phyloP scores from a whole-genome alignment of 1,140 invertebrate genomes.

The Musca vetustissima region DNA sequence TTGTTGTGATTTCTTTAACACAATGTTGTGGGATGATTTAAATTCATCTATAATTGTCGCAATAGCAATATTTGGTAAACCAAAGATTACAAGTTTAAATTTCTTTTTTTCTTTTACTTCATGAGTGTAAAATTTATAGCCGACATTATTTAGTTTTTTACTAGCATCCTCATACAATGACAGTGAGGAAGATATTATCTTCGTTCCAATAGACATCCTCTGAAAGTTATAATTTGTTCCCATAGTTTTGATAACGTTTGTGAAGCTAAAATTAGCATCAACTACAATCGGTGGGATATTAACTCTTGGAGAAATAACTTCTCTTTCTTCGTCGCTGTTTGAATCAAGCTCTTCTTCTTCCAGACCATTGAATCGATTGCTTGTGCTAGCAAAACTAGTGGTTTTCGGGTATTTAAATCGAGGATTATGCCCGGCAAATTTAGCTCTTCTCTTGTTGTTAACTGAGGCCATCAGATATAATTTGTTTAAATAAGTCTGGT shows the following conservation, averaged over 20 bases:
- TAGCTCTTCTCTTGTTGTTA: no score
- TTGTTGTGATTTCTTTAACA: no score
- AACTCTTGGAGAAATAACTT: neutral
- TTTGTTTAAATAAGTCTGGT: no score
- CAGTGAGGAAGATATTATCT: neutral
- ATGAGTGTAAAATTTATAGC: neutral
- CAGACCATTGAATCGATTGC: no score
- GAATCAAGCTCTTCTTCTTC: neutral
- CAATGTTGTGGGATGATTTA: neutral
- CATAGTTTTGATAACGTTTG: neutral
- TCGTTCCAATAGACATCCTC: neutral
- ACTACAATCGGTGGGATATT: neutral
- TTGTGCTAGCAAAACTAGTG: no score
- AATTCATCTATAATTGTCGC: neutral
- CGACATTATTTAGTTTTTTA: neutral
- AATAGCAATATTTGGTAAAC: neutral
- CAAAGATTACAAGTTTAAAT: neutral
- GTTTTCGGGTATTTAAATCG: no score
- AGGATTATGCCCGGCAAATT: no score
- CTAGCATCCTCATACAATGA: neutral
- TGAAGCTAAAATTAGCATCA: neutral
- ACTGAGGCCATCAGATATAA: no score
- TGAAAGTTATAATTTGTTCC: neutral
- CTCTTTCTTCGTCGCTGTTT: neutral
- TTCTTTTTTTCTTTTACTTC: neutral